Percentiles rank a stretch among this genome's conserved stretches.
Conservation (phyloP, 2,888 invertebrate species). For the Oscheius sp. region DNA sequence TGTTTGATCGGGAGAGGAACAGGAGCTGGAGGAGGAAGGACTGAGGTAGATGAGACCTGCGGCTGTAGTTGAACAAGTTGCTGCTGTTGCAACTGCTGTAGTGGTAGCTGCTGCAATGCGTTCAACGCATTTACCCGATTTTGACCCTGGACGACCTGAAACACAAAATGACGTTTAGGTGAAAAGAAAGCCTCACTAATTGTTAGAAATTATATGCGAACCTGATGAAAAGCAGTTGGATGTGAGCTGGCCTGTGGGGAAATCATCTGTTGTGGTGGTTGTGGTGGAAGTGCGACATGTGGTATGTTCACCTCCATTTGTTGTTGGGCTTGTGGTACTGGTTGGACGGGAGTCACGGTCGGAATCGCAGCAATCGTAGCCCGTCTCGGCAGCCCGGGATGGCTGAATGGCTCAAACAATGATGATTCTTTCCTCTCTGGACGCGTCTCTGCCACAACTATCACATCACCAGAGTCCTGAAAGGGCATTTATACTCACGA, state of each 20-base stretch:
- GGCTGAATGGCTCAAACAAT: slow-evolving; percentile 17
- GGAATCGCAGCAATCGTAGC: slow-evolving; percentile 26
- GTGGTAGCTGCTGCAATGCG: slow-evolving; percentile 3
- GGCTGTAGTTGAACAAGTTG: not conserved
- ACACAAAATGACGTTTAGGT: not conserved
- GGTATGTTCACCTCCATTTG: not conserved
- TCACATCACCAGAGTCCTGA: slow-evolving; percentile 35
- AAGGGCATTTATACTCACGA: not conserved
- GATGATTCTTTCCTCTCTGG: slow-evolving; percentile 6
- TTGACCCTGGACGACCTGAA: slow-evolving; percentile 21
- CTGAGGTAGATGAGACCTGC: slow-evolving; percentile 13
- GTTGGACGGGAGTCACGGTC: not conserved
- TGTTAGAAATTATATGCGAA: slow-evolving; percentile 12
- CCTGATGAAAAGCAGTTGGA: slow-evolving; percentile 32
- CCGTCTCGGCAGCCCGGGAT: slow-evolving; percentile 23
- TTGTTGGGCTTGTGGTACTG: not conserved
- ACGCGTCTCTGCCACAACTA: slow-evolving; percentile 24
- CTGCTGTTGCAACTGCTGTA: slow-evolving; percentile 8
- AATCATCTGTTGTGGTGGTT: slow-evolving; percentile 13
- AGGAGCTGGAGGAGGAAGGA: slow-evolving; percentile 6
- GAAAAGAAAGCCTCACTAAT: slow-evolving; percentile 3
- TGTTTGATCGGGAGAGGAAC: not conserved
- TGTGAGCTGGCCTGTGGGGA: not conserved
- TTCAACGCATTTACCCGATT: slow-evolving; percentile 17
- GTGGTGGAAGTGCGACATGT: slow-evolving; percentile 1